These are phyloP conservation scores for Nibea albiflora DNA, from an alignment of 2,113 vertebrate genomes.

Conservation along the genomic window DNA sequence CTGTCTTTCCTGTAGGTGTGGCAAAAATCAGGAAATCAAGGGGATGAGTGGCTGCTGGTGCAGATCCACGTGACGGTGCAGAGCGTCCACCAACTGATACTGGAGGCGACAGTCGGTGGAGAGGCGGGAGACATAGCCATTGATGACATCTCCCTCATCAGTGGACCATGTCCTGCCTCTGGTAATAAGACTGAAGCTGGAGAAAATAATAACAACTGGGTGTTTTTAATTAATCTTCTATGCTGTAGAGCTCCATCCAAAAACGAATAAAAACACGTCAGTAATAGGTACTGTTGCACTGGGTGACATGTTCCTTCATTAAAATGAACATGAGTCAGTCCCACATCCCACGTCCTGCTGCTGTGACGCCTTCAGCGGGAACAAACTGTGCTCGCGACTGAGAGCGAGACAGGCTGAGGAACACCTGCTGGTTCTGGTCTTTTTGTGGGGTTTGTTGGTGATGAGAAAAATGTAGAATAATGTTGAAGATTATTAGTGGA, in stretches of 20 bases:
- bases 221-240: not conserved
- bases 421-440: no score
- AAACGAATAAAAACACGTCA: not conserved
- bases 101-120: conserved; percentile 82
- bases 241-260: not conserved
- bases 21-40: conserved; percentile 78
- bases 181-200: conserved; percentile 63
- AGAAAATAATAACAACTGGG: not conserved
- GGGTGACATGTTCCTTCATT: not conserved
- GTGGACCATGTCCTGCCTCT: conserved; percentile 73
- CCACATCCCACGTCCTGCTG: no score
- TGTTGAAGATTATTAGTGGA: no score
- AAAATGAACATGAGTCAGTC: no score
- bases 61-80: conserved; percentile 75
- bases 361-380: no score
- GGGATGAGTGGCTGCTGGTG: conserved; percentile 76
- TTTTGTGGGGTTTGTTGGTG: no score
- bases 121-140: conserved; percentile 81
- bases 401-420: no score
- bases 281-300: not conserved
- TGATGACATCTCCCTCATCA: conserved; percentile 77
- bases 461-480: no score
- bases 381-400: no score
- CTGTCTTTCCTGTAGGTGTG: conserved; percentile 81
- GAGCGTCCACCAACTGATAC: conserved; percentile 77